Percentiles rank a stretch among this genome's conserved stretches.
phyloP scores from a whole-genome alignment of 2,888 invertebrate species.

The Volucella bombylans region DNA sequence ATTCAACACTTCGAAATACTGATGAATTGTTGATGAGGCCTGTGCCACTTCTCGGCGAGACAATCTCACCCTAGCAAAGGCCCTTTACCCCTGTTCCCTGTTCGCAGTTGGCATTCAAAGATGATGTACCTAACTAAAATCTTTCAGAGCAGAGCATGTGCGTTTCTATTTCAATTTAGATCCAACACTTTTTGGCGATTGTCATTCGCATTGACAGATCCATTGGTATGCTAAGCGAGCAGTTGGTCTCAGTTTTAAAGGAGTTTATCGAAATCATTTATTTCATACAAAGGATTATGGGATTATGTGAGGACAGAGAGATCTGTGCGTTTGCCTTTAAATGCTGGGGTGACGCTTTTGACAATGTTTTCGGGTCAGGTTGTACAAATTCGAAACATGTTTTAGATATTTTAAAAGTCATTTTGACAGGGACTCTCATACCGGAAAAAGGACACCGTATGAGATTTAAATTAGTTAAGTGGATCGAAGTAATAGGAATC shows the following conservation, averaged over 20 bases:
- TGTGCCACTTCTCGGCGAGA: conserved; percentile 55
- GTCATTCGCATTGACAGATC: conserved; percentile 72
- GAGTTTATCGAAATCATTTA: conserved; percentile 69
- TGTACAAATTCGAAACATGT: conserved; percentile 73
- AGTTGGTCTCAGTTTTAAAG: conserved; percentile 71
- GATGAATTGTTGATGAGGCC: conserved; percentile 68
- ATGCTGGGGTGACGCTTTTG: conserved; percentile 62
- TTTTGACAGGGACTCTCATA: conserved; percentile 47
- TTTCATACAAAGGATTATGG: conserved; percentile 67
- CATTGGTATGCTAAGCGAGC: conserved; percentile 61
- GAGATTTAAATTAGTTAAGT: conserved; percentile 74
- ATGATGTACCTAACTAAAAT: background rate
- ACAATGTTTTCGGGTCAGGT: conserved; percentile 73
- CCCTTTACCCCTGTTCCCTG: no score
- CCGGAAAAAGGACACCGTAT: conserved; percentile 57
- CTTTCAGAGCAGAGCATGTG: conserved; percentile 32
- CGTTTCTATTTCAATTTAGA: conserved; percentile 66
- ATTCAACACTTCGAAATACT: conserved; percentile 70
- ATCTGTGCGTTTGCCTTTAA: conserved; percentile 49
- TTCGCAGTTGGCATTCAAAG: background rate
- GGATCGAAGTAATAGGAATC: conserved; percentile 67
- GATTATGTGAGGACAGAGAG: conserved; percentile 57
- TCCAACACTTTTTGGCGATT: conserved; percentile 64
- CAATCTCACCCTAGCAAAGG: conserved; percentile 7
- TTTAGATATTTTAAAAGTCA: conserved; percentile 72